Base-by-base conservation (phyloP, 1,140 invertebrate genomes). In the Zeugodacus cucurbitae region DNA sequence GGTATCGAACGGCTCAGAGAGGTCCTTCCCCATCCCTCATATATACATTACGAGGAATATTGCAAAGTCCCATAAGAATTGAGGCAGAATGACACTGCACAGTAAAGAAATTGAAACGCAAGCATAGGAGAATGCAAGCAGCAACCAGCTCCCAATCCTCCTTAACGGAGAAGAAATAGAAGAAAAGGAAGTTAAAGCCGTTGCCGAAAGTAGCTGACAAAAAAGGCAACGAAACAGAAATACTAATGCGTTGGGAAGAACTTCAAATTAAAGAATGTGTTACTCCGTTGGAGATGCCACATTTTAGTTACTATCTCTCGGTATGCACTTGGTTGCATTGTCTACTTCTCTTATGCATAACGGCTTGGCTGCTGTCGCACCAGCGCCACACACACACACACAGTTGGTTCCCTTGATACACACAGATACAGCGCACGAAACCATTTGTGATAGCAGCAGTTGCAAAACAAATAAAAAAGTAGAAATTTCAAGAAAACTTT, bases 231-330 rank as follows among this genome's bases (percentile, higher is more conserved):
- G 34, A n/a, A 41, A 41, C 29, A 74, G 67, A 74, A 37, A 34
- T 67, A 29, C 2, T 74, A 37, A 41, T 74, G 67, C 67, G 32
- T 34, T 37, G 22, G 32, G 1, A 37, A 22, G 32, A 74, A 37
- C 34, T 20, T 74, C 34, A 74, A 74, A 74, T 74, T 74, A 74
- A 74, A 41, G 67, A 74, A 74, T 74, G 67, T 74, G 67, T 74
- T 74, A 74, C 67, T 74, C 34, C 67, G 20, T 3, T 32, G 14
- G 67, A 74, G 67, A 37, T 37, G 67, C 67, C 67, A 74, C 67
- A 7, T 74, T 32, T 74, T 74, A 74, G 67, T 74, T 34, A 34
- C 32, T 37, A 37, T 74, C 67, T 37, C 32, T 37, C 41, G 67
- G 32, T 37, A 37, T 74, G 29, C 67, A 37, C 17, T 74, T 74